These are phyloP conservation scores for Ceratotherium simum DNA, from an alignment of 2,113 vertebrate genomes.

Conservation along the genomic window DNA sequence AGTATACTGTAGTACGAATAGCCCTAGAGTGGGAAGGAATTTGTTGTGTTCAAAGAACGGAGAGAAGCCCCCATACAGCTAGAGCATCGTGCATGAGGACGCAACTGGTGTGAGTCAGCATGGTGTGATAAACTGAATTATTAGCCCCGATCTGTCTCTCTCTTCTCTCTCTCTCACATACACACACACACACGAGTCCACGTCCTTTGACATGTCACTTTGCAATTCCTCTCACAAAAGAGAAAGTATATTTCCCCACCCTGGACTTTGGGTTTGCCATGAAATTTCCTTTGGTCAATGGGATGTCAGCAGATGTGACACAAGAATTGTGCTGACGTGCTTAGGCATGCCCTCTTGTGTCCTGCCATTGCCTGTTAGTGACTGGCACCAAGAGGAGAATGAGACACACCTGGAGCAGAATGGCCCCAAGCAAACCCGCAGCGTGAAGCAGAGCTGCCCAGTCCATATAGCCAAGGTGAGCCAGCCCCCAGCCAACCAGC, in stretches of 20 bases:
- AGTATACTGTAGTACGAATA: not conserved
- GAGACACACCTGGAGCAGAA: not conserved
- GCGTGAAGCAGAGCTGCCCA: not conserved
- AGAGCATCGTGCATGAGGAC: not conserved
- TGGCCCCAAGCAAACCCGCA: not conserved
- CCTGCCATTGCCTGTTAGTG: not conserved
- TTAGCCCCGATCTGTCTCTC: not conserved
- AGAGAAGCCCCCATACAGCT: not conserved
- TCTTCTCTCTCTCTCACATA: not conserved
- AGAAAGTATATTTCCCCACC: not conserved
- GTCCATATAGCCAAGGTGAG: rapidly evolving
- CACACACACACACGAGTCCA: not conserved
- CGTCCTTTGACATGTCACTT: not conserved
- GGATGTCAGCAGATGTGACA: not conserved
- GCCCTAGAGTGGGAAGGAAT: not conserved
- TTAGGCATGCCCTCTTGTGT: not conserved
- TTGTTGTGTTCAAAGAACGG: not conserved
- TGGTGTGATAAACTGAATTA: not conserved
- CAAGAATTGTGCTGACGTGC: not conserved
- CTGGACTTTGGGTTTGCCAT: not conserved
- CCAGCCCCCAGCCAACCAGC: not conserved
- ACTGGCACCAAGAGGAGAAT: not conserved
- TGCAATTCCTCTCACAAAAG: not conserved
- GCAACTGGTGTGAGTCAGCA: not conserved
- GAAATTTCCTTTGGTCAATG: not conserved